Evolutionary conservation across 2,888 invertebrate species (phyloP), one percentile per base, ranked within the genome.

Genomic region (Drosophila dives): DNA sequence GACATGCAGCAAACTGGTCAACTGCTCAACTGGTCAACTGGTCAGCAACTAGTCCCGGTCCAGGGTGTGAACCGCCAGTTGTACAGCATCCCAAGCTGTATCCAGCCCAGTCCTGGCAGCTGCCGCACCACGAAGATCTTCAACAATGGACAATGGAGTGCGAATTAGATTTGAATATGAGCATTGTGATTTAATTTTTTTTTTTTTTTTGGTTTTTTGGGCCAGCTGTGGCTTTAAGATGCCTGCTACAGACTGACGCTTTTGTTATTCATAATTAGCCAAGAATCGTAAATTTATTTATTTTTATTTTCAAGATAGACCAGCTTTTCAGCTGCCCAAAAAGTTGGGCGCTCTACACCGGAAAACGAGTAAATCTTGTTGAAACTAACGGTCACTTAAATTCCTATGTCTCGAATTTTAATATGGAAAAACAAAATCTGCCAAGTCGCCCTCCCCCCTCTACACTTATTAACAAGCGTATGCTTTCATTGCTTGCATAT

Each of bases 221-320:
- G 64, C 71, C 64, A 61, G 71, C 66, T 45, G 60, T 36, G 20
- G n/a, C 36, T 48, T 54, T 48, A 45, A 58, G 62, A 58, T 70
- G 64, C 61, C 62, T 26, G 33, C 23, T 56, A 38, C 38, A 42
- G 49, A 40, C 51, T 53, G 72, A 23, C 49, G 49, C 73, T 67
- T 74, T 83, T 86, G 84, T 84, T 80, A 84, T 86, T 82, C 74
- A 86, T 78, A 83, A 81, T 77, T 73, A 81, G 80, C 68, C 72
- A 59, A 68, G 20, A 64, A 36, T 63, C 63, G 23, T 49, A 45
- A 64, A 58, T 51, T 80, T 62, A 59, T 29, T 60, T 29, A 15
- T 45, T 42, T 45, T 63, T 45, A n/a, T 49, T 53, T 68, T 51
- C 75, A 42, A 70, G 70, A 65, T 75, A 38, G 55, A 51, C 62